Conservation (phyloP, 2,888 invertebrate genomes). For the Dolomedes plantarius region DNA sequence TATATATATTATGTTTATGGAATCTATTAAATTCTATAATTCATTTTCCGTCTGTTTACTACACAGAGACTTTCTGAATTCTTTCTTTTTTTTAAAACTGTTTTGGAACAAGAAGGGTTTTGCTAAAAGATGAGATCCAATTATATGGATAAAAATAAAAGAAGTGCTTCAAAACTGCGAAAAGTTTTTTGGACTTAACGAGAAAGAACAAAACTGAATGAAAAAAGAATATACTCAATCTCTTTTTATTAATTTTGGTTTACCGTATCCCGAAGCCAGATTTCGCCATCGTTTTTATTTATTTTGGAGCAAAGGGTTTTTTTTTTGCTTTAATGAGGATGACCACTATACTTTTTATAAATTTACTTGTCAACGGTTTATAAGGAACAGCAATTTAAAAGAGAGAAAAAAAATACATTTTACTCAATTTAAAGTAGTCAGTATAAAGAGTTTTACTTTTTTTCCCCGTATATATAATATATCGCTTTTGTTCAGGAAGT, state of each 20-base stretch:
- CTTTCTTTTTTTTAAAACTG: neutral
- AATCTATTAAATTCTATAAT: no score
- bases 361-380: no score
- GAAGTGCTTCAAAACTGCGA: neutral
- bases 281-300: neutral
- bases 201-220: neutral
- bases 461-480: no score
- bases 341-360: no score
- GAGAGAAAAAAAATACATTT: no score
- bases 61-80: no score
- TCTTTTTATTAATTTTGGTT: neutral
- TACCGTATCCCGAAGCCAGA: neutral
- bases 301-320: neutral
- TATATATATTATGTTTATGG: no score
- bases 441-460: no score
- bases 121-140: conserved; percentile 6
- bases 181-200: neutral
- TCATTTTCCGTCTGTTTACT: no score
- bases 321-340: neutral
- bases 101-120: neutral
- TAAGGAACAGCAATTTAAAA: no score
- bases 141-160: conserved; percentile 1
- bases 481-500: no score
- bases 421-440: no score
- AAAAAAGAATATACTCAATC: neutral